A percentile compares a stretch with the other conserved stretches of the same genome.
phyloP scores from a whole-genome alignment of 2,888 invertebrate genomes.

The Bugula neritina region DNA sequence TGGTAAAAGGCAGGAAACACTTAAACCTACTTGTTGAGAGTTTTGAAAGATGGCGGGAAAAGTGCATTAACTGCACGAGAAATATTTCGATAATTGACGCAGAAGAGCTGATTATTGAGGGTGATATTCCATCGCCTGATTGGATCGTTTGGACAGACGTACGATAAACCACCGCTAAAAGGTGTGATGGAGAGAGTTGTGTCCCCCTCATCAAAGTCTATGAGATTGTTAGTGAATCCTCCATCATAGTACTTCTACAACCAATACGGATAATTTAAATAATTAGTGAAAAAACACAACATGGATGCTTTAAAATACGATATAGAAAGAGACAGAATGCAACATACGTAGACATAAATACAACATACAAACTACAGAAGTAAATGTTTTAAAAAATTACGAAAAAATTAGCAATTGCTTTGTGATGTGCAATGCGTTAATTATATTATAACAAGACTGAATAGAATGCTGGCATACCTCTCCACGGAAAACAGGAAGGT shows the following conservation, averaged over 20 bases:
- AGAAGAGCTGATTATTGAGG: conserved; percentile 37
- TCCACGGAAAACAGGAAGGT: conserved; percentile 51
- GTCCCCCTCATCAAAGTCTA: conserved; percentile 69
- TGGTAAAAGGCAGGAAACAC: no score
- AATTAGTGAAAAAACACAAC: no score
- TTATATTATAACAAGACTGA: no score
- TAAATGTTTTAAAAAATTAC: no score
- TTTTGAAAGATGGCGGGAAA: conserved; percentile 46
- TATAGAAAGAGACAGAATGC: no score
- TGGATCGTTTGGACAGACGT: conserved; percentile 67
- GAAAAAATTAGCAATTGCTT: no score
- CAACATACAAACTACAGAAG: no score
- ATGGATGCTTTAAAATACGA: no score
- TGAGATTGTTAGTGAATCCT: conserved; percentile 88
- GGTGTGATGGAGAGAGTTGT: conserved; percentile 92
- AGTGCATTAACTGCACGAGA: conserved; percentile 47
- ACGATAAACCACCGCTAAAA: conserved; percentile 87
- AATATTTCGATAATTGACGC: conserved; percentile 49
- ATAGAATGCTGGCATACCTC: no score
- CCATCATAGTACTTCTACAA: conserved; percentile 76
- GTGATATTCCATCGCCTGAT: conserved; percentile 33
- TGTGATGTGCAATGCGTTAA: background rate
- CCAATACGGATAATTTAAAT: no score
- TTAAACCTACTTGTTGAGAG: conserved; percentile 44
- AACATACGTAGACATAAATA: no score